A percentile compares a stretch with the other conserved stretches of the same genome.
These are phyloP conservation scores for Campoplex nolae DNA, from an alignment of 2,888 invertebrate species.

Conservation along the genomic window DNA sequence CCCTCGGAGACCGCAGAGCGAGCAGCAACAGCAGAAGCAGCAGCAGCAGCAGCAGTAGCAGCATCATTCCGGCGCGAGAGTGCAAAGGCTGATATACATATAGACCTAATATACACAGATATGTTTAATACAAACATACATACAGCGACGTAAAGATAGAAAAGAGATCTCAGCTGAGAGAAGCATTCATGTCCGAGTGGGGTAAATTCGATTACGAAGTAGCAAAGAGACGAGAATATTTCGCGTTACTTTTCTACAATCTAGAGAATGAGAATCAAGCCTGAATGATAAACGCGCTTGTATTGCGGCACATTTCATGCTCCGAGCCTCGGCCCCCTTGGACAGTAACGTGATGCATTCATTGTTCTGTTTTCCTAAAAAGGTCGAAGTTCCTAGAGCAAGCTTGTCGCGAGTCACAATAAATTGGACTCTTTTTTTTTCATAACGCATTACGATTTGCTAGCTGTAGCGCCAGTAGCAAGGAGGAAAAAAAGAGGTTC, in stretches of 20 bases:
- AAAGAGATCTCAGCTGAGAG: conserved; percentile 34
- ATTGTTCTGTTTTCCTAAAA: neutral
- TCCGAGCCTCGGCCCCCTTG: conserved; percentile 17
- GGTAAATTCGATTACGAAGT: conserved; percentile 66
- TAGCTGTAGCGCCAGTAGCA: neutral
- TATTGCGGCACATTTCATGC: conserved; percentile 49
- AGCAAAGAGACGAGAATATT: conserved; percentile 24
- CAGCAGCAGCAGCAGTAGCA: neutral
- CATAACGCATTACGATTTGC: conserved; percentile 60
- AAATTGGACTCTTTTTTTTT: conserved; percentile 59
- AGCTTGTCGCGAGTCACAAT: conserved; percentile 42
- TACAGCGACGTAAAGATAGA: neutral
- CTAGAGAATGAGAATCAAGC: conserved; percentile 39
- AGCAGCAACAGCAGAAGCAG: neutral
- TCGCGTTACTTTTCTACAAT: conserved; percentile 1
- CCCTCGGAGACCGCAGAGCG: conserved; percentile 63
- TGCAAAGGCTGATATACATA: neutral
- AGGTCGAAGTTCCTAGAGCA: neutral
- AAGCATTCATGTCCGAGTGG: conserved; percentile 56
- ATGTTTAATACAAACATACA: neutral
- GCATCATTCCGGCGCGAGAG: conserved; percentile 40
- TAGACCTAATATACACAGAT: conserved; percentile 10
- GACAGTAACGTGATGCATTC: neutral
- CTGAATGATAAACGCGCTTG: conserved; percentile 54
- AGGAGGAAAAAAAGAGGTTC: conserved; percentile 22